Evolutionary conservation across 2,113 vertebrate species (phyloP).

Genomic region (Corythornis cristatus): DNA sequence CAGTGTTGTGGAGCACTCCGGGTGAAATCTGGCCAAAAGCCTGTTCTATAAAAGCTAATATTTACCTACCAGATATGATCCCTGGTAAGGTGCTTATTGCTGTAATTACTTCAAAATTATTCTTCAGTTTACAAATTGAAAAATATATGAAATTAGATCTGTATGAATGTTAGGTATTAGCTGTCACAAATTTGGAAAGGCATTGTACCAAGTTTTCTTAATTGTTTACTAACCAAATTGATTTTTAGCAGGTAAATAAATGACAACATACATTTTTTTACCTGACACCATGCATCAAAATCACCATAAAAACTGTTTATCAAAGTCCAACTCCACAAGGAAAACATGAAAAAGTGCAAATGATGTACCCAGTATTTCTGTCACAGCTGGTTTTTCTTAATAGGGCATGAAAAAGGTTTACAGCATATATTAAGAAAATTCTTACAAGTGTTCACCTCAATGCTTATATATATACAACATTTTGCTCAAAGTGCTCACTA

Average conservation of each 20-base stretch:
- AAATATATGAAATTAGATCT: constrained; percentile 64
- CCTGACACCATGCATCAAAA: constrained; percentile 75
- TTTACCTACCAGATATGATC: constrained; percentile 50
- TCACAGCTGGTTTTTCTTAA: constrained; percentile 69
- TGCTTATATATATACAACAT: constrained; percentile 75
- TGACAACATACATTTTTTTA: constrained; percentile 65
- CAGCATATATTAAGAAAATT: constrained; percentile 73
- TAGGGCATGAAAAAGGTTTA: constrained; percentile 73
- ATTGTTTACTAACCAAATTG: constrained; percentile 69
- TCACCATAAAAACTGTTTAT: constrained; percentile 79
- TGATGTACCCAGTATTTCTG: constrained; percentile 75
- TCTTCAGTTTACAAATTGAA: constrained; percentile 67
- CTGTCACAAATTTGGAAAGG: constrained; percentile 73
- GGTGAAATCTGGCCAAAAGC: constrained; percentile 41
- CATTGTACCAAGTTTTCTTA: constrained; percentile 63
- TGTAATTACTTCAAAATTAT: constrained; percentile 66
- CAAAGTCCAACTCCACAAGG: constrained; percentile 77
- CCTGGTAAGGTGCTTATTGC: constrained; percentile 71
- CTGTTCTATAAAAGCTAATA: constrained; percentile 64
- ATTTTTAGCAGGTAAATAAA: constrained; percentile 69
- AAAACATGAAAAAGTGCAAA: constrained; percentile 80
- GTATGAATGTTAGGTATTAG: constrained; percentile 68
- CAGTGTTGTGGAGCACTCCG: constrained; percentile 46
- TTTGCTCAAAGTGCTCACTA: constrained; percentile 79
- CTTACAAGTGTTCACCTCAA: constrained; percentile 73